Conservation (phyloP, 2,888 invertebrate species). For the Drosophila ustulata region DNA sequence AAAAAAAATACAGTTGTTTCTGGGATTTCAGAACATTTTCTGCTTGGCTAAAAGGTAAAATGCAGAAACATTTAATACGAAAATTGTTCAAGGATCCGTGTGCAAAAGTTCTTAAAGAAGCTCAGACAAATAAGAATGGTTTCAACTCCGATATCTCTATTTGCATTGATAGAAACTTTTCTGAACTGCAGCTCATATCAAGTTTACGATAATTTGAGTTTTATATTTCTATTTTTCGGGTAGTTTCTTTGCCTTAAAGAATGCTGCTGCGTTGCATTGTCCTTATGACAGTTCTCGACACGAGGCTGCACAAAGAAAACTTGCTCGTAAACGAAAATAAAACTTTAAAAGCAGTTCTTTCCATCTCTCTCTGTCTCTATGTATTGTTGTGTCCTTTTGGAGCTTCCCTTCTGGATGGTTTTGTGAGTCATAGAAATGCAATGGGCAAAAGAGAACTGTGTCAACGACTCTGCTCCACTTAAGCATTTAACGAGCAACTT, state of each 20-base stretch:
- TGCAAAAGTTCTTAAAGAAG: neutral
- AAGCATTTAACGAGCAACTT: constrained; percentile 76
- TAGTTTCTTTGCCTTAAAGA: constrained; percentile 34
- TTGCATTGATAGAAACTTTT: constrained; percentile 41
- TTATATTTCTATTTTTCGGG: constrained; percentile 14
- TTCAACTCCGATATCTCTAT: constrained; percentile 11
- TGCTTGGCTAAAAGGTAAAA: no score
- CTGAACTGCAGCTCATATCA: constrained; percentile 34
- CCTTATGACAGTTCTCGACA: constrained; percentile 53
- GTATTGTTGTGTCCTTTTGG: neutral
- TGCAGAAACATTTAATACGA: no score
- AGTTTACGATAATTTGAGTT: constrained; percentile 37
- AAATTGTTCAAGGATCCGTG: neutral
- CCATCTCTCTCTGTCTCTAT: neutral
- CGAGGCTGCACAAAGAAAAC: constrained; percentile 49
- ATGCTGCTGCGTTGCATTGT: constrained; percentile 34
- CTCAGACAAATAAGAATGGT: neutral
- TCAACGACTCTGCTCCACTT: constrained; percentile 82
- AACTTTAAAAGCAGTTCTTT: constrained; percentile 58
- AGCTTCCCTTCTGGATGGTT: constrained; percentile 27
- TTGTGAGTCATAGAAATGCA: constrained; percentile 64
- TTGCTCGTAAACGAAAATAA: constrained; percentile 56
- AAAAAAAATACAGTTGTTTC: no score
- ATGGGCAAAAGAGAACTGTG: constrained; percentile 67
- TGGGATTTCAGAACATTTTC: no score